Evolutionary conservation across 2,113 vertebrate genomes (phyloP), one percentile per base, ranked within the genome.

Genomic region (Urocynchramus pylzowi): DNA sequence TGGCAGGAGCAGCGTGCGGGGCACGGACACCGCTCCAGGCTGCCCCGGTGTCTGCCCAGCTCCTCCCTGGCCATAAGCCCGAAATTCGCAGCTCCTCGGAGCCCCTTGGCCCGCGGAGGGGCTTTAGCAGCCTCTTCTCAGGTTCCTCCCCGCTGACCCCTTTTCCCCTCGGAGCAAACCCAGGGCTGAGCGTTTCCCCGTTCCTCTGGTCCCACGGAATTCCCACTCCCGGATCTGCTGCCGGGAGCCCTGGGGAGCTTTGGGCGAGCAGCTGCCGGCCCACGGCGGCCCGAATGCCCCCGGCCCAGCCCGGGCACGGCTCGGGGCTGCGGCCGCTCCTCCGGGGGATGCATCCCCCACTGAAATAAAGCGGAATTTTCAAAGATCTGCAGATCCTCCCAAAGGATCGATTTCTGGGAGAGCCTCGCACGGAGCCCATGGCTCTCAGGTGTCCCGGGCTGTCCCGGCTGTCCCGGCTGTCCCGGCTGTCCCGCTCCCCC

Each of bases 351-450:
- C 1, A 14, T 2, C 18, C 18, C 26, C 12, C 9, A 3, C 3
- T 1, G 44, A 19, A 10, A 5, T 7, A 1, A 30, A 71, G 16
- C 0, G 37, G 44, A 11, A 59, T 59, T 35, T 11, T 1, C 57
- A n/a, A 24, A 10, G 27, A 11, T 33, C 26, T 23, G 41, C 67
- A 26, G 59, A 35, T 39, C 30, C 39, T 49, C 12, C 23, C 64
- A 1, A 33, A 17, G 41, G 27, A 26, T 16, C 11, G 0, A 1
- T 4, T 9, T 0, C 2, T 0, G 26, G 18, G 4, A 17, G 52
- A 35, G 53, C 3, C 6, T 4, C 3, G 47, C 60, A 1, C 20
- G 18, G 76, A 88, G 76, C 54, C 39, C 39, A 45, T 42, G 3
- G 3, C 45, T 57, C 5, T 3, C 4, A 0, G n/a, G n/a, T n/a